Percentiles rank a stretch among this genome's conserved stretches.
Conservation (phyloP, 1,140 invertebrate genomes). For the Ridgeia piscesae region DNA sequence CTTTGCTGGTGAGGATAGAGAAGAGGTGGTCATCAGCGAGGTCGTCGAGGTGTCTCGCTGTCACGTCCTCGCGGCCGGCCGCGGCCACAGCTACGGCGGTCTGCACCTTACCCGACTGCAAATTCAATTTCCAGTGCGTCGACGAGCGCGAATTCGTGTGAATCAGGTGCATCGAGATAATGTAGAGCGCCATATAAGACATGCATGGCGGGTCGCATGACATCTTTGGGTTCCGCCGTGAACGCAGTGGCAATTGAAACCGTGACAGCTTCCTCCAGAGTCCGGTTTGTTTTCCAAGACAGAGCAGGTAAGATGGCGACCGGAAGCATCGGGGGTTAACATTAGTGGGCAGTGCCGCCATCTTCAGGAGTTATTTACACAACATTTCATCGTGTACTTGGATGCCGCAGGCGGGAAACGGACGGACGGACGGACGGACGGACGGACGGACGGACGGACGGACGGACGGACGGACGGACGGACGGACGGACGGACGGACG, state of each 20-base stretch:
- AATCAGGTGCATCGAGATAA: conserved; percentile 68
- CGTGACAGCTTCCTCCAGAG: background rate
- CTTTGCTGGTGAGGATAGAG: conserved; percentile 50
- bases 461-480: no score
- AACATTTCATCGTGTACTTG: no score
- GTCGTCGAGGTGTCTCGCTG: conserved; percentile 34
- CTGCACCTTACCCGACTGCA: conserved; percentile 69
- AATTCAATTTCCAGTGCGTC: conserved; percentile 73
- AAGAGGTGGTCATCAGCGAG: conserved; percentile 32
- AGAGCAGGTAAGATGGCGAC: background rate
- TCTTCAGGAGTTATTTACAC: background rate
- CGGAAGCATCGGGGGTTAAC: background rate
- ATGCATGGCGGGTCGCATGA: conserved; percentile 48
- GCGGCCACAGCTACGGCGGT: conserved; percentile 57
- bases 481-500: no score
- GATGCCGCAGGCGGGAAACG: no score
- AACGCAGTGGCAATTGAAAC: background rate
- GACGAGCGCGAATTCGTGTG: conserved; percentile 72
- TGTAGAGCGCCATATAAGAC: conserved; percentile 57
- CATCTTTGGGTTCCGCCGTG: conserved; percentile 32
- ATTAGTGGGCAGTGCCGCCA: background rate
- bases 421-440: no score
- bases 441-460: no score
- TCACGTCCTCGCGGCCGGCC: conserved; percentile 15
- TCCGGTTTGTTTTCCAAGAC: background rate